Percentiles rank a stretch among this genome's conserved stretches.
Evolutionary conservation across 2,113 vertebrate species (phyloP).

Genomic region (Otus sunia): DNA sequence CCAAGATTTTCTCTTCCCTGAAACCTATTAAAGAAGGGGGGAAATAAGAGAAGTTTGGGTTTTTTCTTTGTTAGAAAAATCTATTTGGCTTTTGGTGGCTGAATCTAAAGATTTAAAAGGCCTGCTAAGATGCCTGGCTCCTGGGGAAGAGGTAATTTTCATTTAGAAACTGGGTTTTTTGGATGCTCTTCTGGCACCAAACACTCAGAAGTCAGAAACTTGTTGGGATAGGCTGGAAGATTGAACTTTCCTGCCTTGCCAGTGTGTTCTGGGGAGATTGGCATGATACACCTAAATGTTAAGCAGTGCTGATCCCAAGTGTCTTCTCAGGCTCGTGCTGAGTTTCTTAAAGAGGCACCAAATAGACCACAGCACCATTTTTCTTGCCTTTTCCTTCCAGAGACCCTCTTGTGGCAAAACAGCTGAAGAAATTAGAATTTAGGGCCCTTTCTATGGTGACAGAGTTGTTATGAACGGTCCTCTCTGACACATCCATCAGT

Average conservation of each 20-base stretch:
- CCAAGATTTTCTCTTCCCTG: not conserved
- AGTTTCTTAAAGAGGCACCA: not conserved
- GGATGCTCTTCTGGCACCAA: fast-evolving
- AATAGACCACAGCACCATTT: not conserved
- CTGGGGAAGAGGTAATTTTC: not conserved
- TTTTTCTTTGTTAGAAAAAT: not conserved
- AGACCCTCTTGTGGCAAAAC: not conserved
- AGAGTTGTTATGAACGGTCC: not conserved
- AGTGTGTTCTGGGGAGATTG: not conserved
- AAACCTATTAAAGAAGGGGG: not conserved
- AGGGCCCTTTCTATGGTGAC: not conserved
- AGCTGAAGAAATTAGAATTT: not conserved
- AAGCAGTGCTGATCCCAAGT: not conserved
- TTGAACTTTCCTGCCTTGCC: not conserved
- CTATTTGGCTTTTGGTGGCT: not conserved
- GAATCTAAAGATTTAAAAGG: not conserved
- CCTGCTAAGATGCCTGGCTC: not conserved
- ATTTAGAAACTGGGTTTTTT: not conserved
- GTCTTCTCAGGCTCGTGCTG: not conserved
- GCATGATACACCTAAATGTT: not conserved
- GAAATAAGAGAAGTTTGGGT: fast-evolving
- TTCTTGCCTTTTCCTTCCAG: not conserved
- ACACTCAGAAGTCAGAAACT: not conserved
- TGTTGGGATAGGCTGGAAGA: fast-evolving
- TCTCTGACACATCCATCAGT: not conserved